phyloP scores from a whole-genome alignment of 2,113 vertebrate species.

The Hyaena hyaena region DNA sequence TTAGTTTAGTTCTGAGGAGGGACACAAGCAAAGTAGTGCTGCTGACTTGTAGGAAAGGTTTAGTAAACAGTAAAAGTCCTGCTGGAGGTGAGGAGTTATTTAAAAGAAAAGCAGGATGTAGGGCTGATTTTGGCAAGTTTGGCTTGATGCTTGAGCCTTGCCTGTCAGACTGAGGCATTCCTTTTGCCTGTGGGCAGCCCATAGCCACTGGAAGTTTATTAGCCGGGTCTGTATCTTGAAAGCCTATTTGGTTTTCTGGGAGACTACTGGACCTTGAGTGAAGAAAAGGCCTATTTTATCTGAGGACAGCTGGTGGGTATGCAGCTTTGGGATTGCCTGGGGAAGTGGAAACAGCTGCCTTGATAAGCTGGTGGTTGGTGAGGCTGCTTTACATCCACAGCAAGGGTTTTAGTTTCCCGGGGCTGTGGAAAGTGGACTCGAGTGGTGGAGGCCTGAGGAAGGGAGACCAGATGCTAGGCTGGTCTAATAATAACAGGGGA shows the following conservation, averaged over 20 bases:
- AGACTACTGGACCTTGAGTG: background rate
- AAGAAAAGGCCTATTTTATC: background rate
- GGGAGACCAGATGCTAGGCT: background rate
- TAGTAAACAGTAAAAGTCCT: background rate
- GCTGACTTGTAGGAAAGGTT: background rate
- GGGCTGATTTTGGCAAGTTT: background rate
- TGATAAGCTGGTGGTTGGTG: background rate
- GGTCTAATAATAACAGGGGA: background rate
- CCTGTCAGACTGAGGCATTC: background rate
- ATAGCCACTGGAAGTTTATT: background rate
- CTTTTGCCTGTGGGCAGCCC: background rate
- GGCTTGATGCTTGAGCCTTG: background rate
- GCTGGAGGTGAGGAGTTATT: background rate
- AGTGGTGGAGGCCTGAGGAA: background rate
- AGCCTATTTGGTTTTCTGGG: background rate
- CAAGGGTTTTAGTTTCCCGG: background rate
- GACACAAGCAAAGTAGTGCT: background rate
- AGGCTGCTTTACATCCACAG: fast-evolving
- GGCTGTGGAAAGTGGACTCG: background rate
- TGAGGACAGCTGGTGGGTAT: background rate
- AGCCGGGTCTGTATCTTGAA: background rate
- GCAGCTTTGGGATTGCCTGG: background rate
- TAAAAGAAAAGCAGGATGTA: background rate
- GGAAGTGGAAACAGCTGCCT: background rate
- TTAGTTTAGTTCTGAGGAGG: background rate